Percentiles rank a stretch among this genome's conserved stretches.
phyloP scores from a whole-genome alignment of 1,140 invertebrate genomes.

The Brachionus angularis region DNA sequence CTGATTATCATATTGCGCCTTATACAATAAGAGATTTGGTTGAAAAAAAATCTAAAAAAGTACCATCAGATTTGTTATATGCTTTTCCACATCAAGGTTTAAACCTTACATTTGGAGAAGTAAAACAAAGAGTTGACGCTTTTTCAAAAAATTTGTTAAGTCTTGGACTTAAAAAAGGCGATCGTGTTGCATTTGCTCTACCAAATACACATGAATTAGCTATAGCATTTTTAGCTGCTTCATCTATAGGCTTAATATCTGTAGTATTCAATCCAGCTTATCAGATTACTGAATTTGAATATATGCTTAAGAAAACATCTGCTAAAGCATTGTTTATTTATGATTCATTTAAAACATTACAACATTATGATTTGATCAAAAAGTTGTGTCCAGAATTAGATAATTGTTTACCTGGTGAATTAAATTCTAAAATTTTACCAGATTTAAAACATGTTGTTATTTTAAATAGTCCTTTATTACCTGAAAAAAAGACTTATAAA shows the following conservation, averaged over 20 bases:
- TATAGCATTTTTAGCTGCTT: not conserved
- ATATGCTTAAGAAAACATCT: conserved; percentile 5
- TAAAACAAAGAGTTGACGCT: conserved; percentile 34
- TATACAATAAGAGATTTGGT: conserved; percentile 20
- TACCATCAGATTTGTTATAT: not conserved
- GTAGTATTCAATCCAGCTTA: conserved; percentile 38
- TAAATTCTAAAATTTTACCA: conserved; percentile 8
- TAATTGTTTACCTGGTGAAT: not conserved
- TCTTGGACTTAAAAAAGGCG: conserved; percentile 22
- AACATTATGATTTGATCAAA: not conserved
- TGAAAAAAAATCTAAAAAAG: not conserved
- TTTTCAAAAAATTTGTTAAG: not conserved
- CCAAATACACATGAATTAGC: conserved; percentile 34
- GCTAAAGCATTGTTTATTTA: conserved; percentile 27
- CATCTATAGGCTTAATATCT: conserved; percentile 20
- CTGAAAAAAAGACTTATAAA: conserved; percentile 15
- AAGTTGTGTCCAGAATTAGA: conserved; percentile 17
- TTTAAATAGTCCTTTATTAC: conserved; percentile 5
- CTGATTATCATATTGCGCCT: not conserved
- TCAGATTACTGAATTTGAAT: conserved; percentile 25
- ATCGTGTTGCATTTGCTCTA: conserved; percentile 28
- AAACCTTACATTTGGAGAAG: not conserved
- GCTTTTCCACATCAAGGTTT: conserved; percentile 30
- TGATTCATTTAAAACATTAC: conserved; percentile 23
- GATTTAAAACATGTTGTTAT: conserved; percentile 24